Base-by-base conservation (phyloP, 1,140 invertebrate species). In the Bombus pascuorum region DNA sequence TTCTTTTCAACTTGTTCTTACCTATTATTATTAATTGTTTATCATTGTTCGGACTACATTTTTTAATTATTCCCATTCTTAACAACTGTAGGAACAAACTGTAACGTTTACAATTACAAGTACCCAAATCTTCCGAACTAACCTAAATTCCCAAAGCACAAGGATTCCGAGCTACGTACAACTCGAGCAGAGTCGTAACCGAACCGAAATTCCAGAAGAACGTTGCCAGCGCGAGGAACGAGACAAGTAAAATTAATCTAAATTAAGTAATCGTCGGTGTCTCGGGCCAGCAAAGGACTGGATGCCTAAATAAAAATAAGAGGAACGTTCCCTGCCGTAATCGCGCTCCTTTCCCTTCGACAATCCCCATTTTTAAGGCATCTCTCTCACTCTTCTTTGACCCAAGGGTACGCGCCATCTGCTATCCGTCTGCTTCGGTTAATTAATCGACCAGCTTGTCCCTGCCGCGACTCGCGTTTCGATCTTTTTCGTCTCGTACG, bases 361-460 rank as follows among this genome's bases (percentile, higher is more conserved):
- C 22, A 22, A 32, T 59, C 34, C 34, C 28, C 42, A n/a, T 68
- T 76, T 76, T 57, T 34, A 37, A 5, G 34, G 3, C n/a, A 9
- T 70, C 44, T 75, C 28, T 47, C 65, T 62, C 18, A 6, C 65
- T 59, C 22, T 22, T 12, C 39, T 42, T 32, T 66, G 62, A 79
- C 70, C 47, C 70, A 34, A 79, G 57, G 75, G 70, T 76, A 80
- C 66, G 83, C 78, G 75, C 87, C 90, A 91, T 90, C 87, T 91
- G 90, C 90, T 73, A 74, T 75, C 83, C 72, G 79, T 80, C 85
- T 79, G 62, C 65, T 37, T 75, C 44, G 72, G 72, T 89, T 91
- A 91, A 91, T 91, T 91, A 91, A 91, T 90, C 81, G 90, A 89
- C 81, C 85, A 66, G 89, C 66, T 84, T 87, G 82, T 86, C 85